Evolutionary conservation across 2,797 vertebrate species (phyloP).

Genomic region (Pygocentrus nattereri): DNA sequence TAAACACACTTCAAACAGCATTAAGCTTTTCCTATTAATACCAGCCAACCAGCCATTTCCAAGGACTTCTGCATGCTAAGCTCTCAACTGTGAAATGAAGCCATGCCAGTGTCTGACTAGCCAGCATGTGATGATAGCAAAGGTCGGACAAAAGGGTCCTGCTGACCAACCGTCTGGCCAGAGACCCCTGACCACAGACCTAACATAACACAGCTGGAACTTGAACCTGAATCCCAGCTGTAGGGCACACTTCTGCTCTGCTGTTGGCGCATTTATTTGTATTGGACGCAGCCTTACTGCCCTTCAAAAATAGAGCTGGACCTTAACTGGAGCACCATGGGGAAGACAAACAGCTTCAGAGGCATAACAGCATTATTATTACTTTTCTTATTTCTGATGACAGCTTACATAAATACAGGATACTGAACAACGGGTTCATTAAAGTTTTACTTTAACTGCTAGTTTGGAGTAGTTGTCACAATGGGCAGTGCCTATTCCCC

Average conservation of each 20-base stretch:
- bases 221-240: conserved; percentile 3
- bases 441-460: not conserved
- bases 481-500: not conserved
- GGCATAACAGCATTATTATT: not conserved
- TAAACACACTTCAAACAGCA: too few species aligned
- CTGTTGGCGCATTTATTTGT: not conserved
- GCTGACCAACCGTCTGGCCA: not conserved
- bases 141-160: not conserved
- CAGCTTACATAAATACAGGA: not conserved
- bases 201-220: not conserved
- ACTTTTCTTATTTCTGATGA: not conserved
- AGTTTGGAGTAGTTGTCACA: not conserved
- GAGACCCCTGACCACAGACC: conserved; percentile 8
- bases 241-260: not conserved
- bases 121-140: not conserved
- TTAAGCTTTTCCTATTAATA: too few species aligned
- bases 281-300: not conserved
- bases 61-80: not conserved
- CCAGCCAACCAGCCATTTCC: not conserved
- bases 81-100: conserved; percentile 2
- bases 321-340: not conserved
- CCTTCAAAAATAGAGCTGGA: not conserved
- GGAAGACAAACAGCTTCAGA: not conserved
- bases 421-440: not conserved
- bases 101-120: not conserved